Evolutionary conservation across 1,140 invertebrate species (phyloP).

Genomic region (Pseudobourletiella spinata): DNA sequence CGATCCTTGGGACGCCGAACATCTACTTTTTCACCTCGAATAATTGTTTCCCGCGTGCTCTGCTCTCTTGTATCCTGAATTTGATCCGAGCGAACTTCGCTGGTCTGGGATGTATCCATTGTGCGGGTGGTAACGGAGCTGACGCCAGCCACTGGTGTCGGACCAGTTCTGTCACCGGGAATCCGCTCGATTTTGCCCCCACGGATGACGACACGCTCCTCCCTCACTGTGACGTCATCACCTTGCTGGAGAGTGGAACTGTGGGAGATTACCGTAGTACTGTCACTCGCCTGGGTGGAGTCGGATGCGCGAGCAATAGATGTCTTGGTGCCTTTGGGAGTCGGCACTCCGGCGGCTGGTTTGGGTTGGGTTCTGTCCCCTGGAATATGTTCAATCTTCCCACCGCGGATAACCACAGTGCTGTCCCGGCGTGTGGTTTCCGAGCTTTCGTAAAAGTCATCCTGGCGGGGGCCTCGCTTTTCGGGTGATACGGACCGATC

Average conservation of each 20-base stretch:
- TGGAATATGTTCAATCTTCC: slow-evolving; percentile 19
- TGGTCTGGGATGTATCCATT: background rate
- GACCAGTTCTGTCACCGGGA: background rate
- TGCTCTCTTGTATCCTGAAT: background rate
- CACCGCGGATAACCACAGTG: slow-evolving; percentile 8
- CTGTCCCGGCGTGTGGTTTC: slow-evolving; percentile 1
- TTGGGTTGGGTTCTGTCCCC: slow-evolving; percentile 34
- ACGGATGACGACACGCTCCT: background rate
- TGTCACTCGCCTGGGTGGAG: background rate
- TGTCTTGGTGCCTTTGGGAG: background rate
- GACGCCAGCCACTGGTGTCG: background rate
- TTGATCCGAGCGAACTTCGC: background rate
- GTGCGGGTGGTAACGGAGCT: background rate
- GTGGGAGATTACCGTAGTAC: too few relatives aligned
- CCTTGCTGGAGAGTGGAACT: too few relatives aligned
- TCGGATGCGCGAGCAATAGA: too few relatives aligned
- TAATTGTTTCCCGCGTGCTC: too few relatives aligned
- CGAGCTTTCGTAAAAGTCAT: too few relatives aligned
- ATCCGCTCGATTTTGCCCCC: slow-evolving; percentile 2
- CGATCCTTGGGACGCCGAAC: background rate
- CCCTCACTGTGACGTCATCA: too few relatives aligned
- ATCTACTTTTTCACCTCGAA: too few relatives aligned
- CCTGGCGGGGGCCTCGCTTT: too few relatives aligned
- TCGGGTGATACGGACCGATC: too few relatives aligned
- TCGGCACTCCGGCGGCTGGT: slow-evolving; percentile 29